Percentiles rank a stretch among this genome's conserved stretches.
These are phyloP conservation scores for Hypomecis punctinalis DNA, from an alignment of 2,888 invertebrate genomes.

Conservation along the genomic window DNA sequence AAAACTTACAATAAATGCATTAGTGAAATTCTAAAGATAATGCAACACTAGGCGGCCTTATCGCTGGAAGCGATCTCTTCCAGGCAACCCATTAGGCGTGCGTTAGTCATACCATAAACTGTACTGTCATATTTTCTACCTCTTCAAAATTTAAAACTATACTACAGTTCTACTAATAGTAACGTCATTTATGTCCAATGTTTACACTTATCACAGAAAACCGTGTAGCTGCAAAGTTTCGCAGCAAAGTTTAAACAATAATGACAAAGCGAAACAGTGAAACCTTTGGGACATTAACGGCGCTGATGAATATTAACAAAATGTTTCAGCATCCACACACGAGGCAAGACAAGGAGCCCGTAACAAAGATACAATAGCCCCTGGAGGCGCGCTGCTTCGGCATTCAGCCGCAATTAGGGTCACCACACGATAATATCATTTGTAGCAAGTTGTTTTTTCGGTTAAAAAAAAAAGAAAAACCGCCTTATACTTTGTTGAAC, in stretches of 20 bases:
- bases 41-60: no score
- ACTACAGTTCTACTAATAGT: no score
- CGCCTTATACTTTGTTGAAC: no score
- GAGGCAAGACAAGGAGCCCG: constrained; percentile 38
- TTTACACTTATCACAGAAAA: neutral
- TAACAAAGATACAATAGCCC: constrained; percentile 48
- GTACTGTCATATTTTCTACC: no score
- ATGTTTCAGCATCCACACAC: constrained; percentile 37
- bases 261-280: constrained; percentile 20
- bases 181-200: neutral
- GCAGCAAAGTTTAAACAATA: constrained; percentile 6
- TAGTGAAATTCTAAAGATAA: no score
- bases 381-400: constrained; percentile 42
- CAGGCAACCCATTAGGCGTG: no score
- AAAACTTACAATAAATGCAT: no score
- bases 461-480: no score
- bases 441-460: no score
- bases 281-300: constrained; percentile 19
- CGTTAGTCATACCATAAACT: no score
- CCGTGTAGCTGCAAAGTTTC: neutral
- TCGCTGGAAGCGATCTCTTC: no score
- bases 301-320: constrained; percentile 34
- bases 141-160: no score
- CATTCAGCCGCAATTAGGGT: constrained; percentile 37
- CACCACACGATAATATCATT: neutral